Conservation (phyloP, 2,113 vertebrate genomes). For the Promerops cafer region DNA sequence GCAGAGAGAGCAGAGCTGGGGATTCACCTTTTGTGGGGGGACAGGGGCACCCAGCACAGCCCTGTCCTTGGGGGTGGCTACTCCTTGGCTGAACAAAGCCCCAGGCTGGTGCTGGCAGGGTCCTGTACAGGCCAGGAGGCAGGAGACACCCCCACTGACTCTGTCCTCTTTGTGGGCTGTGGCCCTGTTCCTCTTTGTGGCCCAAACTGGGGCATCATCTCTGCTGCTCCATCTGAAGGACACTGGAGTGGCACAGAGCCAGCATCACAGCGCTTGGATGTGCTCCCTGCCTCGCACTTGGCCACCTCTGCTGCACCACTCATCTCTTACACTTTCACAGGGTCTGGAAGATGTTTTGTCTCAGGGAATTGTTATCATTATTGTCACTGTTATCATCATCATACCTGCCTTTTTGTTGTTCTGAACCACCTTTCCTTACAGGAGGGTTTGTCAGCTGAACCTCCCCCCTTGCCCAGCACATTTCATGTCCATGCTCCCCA, state of each 20-base stretch:
- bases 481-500: rapidly evolving
- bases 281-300: not conserved
- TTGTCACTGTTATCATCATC: not conserved
- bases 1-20: not conserved
- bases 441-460: not conserved
- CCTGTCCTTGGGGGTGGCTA: not conserved
- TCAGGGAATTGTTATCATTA: not conserved
- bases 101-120: not conserved
- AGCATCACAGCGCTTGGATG: not conserved
- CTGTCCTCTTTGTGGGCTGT: not conserved
- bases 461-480: rapidly evolving
- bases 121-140: not conserved
- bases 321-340: not conserved
- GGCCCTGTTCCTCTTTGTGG: not conserved
- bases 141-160: not conserved
- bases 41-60: not conserved
- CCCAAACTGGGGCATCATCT: not conserved
- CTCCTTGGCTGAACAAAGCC: not conserved
- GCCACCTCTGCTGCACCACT: not conserved
- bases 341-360: not conserved
- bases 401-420: not conserved
- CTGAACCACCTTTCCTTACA: not conserved
- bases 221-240: not conserved
- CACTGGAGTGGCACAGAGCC: rapidly evolving
- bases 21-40: not conserved